Evolutionary conservation across 2,888 invertebrate genomes (phyloP).

Genomic region (Entomobrya multifasciata): DNA sequence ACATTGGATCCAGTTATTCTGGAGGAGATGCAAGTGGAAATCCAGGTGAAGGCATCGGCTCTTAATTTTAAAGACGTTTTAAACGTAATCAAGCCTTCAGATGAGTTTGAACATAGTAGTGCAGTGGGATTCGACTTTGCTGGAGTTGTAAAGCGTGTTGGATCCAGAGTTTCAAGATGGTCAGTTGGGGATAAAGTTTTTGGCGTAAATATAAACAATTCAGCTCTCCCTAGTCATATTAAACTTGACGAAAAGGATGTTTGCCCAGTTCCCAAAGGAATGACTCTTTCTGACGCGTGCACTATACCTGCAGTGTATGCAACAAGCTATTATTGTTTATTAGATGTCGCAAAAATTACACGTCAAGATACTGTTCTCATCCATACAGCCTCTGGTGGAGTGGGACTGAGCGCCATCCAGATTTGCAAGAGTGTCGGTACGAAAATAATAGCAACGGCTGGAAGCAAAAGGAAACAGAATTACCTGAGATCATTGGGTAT

Average conservation of each 20-base stretch:
- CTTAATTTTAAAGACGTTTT: too few relatives aligned
- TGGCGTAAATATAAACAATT: too few relatives aligned
- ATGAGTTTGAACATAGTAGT: too few relatives aligned
- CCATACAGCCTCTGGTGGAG: conserved; percentile 55
- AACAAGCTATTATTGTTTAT: conserved; percentile 34
- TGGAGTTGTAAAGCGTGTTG: too few relatives aligned
- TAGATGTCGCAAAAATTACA: conserved; percentile 27
- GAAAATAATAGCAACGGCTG: conserved; percentile 68
- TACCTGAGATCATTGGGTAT: conserved; percentile 58
- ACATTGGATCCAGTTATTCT: background rate
- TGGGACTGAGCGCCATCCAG: conserved; percentile 36
- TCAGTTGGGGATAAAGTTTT: too few relatives aligned
- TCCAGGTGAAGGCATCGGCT: too few relatives aligned
- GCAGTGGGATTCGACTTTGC: too few relatives aligned
- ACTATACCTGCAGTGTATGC: conserved; percentile 36
- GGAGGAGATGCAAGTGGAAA: conserved; percentile 38
- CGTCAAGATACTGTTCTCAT: conserved; percentile 32
- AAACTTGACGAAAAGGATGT: conserved; percentile 26
- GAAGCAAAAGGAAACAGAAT: conserved; percentile 64
- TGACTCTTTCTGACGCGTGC: conserved; percentile 41
- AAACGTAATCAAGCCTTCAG: too few relatives aligned
- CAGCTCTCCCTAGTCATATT: too few relatives aligned
- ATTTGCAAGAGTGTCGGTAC: background rate
- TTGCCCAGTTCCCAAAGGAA: conserved; percentile 7
- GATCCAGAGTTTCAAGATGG: too few relatives aligned